These are phyloP conservation scores for Gila robusta DNA, from an alignment of 2,797 vertebrate genomes.

Conservation along the genomic window DNA sequence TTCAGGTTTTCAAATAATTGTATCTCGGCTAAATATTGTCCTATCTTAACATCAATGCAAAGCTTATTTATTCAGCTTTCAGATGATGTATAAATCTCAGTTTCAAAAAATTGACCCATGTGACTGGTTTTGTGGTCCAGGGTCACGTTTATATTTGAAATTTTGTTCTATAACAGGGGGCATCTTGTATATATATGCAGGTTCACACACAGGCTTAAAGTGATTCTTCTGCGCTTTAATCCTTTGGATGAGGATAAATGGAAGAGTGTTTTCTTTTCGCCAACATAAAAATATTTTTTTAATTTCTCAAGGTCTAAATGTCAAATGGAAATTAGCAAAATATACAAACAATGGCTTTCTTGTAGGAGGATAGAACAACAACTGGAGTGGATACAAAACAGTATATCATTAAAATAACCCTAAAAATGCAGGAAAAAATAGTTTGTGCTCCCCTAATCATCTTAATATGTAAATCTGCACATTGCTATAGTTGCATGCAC, in stretches of 20 bases:
- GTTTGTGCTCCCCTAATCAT: not conserved
- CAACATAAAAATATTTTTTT: not conserved
- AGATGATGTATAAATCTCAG: no score
- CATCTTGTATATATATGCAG: no score
- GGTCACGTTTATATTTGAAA: no score
- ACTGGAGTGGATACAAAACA: not conserved
- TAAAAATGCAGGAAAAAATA: not conserved
- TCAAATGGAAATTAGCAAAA: not conserved
- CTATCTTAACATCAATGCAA: no score
- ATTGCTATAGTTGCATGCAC: slow-evolving; percentile 4
- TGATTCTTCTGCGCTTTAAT: not conserved
- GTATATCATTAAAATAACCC: not conserved
- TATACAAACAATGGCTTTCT: not conserved
- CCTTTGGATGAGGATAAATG: not conserved
- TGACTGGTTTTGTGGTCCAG: no score
- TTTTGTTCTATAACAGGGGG: no score
- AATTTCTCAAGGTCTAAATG: not conserved
- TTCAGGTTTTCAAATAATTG: no score
- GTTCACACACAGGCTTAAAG: not conserved
- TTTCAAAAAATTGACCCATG: no score
- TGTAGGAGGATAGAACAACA: not conserved
- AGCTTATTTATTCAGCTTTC: no score
- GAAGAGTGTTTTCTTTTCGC: not conserved
- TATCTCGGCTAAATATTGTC: no score
- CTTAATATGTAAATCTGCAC: not conserved